Percentiles rank a stretch among this genome's conserved stretches.
These are phyloP conservation scores for Panonychus citri DNA, from an alignment of 1,140 invertebrate species.

Conservation along the genomic window DNA sequence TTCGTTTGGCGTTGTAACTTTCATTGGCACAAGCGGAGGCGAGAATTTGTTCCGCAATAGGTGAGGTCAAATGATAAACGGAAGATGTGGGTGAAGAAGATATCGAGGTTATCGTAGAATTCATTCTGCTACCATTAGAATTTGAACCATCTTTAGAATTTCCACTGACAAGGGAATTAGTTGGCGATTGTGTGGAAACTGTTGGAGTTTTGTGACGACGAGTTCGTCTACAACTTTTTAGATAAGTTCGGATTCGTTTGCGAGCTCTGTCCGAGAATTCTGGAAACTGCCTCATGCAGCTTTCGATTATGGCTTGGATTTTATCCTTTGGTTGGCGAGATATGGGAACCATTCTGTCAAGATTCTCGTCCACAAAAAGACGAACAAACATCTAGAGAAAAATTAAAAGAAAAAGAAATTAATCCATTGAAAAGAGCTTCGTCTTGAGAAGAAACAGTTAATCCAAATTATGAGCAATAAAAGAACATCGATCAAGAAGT, in stretches of 20 bases:
- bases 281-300: conserved; percentile 83
- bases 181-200: not conserved
- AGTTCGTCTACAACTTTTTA: conserved; percentile 76
- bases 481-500: no score
- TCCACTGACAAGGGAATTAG: no score
- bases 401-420: conserved; percentile 17
- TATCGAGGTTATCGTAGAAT: no score
- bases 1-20: conserved; percentile 81
- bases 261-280: conserved; percentile 80
- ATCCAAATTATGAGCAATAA: no score
- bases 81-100: not conserved
- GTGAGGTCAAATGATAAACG: conserved; percentile 59
- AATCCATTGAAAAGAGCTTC: conserved; percentile 31
- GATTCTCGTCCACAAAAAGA: conserved; percentile 85
- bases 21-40: conserved; percentile 89
- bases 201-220: conserved; percentile 21
- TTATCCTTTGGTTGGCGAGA: conserved; percentile 94
- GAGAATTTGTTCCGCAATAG: conserved; percentile 81
- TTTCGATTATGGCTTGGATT: conserved; percentile 90
- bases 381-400: conserved; percentile 61
- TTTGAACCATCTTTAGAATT: not conserved
- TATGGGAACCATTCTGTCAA: conserved; percentile 85
- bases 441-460: no score
- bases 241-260: conserved; percentile 79
- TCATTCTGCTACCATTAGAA: not conserved